Evolutionary conservation across 2,113 vertebrate genomes (phyloP).

Genomic region (Actenoides lindsayi): DNA sequence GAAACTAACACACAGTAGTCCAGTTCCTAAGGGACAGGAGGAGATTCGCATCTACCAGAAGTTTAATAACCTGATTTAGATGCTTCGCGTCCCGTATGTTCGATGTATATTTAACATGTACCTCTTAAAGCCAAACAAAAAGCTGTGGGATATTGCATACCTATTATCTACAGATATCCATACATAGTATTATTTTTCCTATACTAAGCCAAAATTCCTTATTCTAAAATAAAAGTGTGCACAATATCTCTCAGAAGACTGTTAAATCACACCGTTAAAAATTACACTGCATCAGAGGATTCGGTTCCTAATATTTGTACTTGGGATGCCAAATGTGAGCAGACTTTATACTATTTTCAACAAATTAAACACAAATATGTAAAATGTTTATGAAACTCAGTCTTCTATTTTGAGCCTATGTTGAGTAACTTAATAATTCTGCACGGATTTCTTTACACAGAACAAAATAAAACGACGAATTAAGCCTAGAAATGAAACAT

Average conservation of each 20-base stretch:
- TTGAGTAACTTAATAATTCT: conserved; percentile 72
- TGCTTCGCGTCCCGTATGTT: too few species aligned
- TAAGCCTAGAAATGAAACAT: conserved; percentile 26
- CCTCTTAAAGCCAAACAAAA: too few species aligned
- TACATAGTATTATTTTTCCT: not conserved
- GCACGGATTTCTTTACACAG: conserved; percentile 55
- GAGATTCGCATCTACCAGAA: too few species aligned
- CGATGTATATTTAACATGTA: too few species aligned
- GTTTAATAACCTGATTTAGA: too few species aligned
- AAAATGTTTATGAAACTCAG: conserved; percentile 77
- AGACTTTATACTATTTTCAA: conserved; percentile 78
- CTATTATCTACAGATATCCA: not conserved
- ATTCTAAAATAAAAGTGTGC: conserved; percentile 6
- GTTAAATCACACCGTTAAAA: conserved; percentile 44
- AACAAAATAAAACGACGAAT: not conserved
- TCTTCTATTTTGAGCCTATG: conserved; percentile 74
- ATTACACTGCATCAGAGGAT: conserved; percentile 55
- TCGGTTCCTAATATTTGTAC: conserved; percentile 79
- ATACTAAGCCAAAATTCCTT: not conserved
- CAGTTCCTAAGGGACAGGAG: not conserved
- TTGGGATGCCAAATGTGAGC: conserved; percentile 76
- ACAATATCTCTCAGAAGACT: conserved; percentile 34
- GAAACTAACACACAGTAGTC: not conserved
- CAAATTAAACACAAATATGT: conserved; percentile 79
- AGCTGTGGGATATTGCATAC: too few species aligned